Conservation (phyloP, 2,113 vertebrate species). For the Seriola rivoliana region DNA sequence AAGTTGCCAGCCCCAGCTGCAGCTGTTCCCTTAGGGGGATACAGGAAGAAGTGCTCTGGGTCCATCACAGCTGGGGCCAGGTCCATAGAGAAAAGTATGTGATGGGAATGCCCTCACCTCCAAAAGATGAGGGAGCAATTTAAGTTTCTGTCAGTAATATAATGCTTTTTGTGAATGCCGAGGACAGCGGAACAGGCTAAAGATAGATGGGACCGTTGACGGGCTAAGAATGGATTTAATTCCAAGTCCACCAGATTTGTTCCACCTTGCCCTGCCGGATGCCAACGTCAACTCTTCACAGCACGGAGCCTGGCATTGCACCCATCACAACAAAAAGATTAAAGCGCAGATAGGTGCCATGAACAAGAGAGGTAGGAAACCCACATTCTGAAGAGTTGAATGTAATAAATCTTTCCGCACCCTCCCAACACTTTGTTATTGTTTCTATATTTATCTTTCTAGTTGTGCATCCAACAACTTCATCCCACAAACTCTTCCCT, state of each 20-base stretch:
- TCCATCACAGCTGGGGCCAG: constrained; percentile 59
- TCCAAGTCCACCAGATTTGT: constrained; percentile 44
- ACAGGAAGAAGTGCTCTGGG: constrained; percentile 22
- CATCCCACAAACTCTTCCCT: constrained; percentile 45
- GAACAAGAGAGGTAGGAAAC: constrained; percentile 60
- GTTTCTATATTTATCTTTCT: constrained; percentile 42
- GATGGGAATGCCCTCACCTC: constrained; percentile 31
- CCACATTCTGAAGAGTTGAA: not conserved
- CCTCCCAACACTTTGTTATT: constrained; percentile 23
- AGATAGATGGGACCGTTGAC: constrained; percentile 35
- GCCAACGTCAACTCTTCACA: constrained; percentile 47
- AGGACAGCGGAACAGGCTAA: not conserved
- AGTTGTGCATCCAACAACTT: constrained; percentile 35
- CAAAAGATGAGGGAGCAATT: constrained; percentile 7
- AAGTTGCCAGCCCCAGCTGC: constrained; percentile 55
- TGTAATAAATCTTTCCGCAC: constrained; percentile 18
- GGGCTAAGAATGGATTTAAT: constrained; percentile 43
- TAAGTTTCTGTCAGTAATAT: constrained; percentile 1
- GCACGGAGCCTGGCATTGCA: constrained; percentile 33
- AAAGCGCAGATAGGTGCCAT: constrained; percentile 31
- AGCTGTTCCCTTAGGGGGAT: constrained; percentile 27
- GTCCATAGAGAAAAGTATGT: constrained; percentile 52
- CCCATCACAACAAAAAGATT: constrained; percentile 45
- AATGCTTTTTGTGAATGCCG: not conserved
- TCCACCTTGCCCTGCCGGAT: constrained; percentile 38